Evolutionary conservation across 2,888 invertebrate species (phyloP), one percentile per base, ranked within the genome.

Genomic region (Copidosoma aretas): DNA sequence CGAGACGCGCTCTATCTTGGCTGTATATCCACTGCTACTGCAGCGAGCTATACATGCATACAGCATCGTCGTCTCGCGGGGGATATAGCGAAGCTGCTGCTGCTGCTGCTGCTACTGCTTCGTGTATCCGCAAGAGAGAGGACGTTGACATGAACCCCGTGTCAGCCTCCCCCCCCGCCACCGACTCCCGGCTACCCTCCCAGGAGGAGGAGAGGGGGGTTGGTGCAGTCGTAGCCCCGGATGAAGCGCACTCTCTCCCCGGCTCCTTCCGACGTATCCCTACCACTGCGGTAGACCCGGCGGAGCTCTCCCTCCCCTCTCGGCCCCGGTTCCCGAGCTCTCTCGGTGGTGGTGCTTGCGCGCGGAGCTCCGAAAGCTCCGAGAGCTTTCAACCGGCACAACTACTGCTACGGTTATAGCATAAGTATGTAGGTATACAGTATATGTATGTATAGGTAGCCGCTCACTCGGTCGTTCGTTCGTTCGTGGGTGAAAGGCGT

Each of bases 401-500:
- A 32, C 32, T 8, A 32, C 8, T 32, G 32, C 8, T 5, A 5
- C 8, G 32, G 32, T 32, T 8, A 32, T 32, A 32, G n/a, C 32
- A 32, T 32, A 32, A 5, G 8, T 32, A 32, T 32, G 8, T 32
- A 32, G 3, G 8, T 32, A 32, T 32, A 32, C 8, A 32, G 8
- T 32, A 32, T 32, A 32, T 32, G 32, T 32, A 32, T 32, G 32
- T 32, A 32, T 32, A 32, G 32, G 8, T 32, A 8, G 32, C 4
- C 53, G n/a, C 22, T 53, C 52, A 19, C 19, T 52, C 52, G 17
- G 61, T 68, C 63, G 67, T 49, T 63, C 52, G 72, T 12, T 66
- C 60, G 14, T 71, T 70, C 63, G 63, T 70, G 43, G 69, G 73
- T 71, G 76, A 81, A 81, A 82, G 82, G 82, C 82, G 82, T 81